A percentile compares a stretch with the other conserved stretches of the same genome.
These are phyloP conservation scores for Megaustenia siamemsis DNA, from an alignment of 2,888 invertebrate genomes.

Conservation along the genomic window DNA sequence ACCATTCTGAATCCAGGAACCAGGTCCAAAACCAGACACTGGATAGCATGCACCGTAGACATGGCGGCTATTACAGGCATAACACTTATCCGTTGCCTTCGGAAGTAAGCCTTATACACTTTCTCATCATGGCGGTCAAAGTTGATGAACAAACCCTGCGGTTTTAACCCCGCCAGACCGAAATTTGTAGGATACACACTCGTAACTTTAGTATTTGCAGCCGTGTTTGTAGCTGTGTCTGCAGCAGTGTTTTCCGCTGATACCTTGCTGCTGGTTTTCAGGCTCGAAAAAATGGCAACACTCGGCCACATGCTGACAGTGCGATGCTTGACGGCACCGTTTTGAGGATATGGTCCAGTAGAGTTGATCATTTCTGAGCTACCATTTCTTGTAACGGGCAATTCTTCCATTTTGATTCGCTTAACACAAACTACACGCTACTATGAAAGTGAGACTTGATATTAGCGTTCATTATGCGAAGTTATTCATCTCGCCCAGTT, in stretches of 20 bases:
- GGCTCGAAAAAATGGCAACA: neutral
- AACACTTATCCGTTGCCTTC: slow-evolving; percentile 53
- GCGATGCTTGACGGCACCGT: neutral
- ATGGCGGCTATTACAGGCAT: slow-evolving; percentile 53
- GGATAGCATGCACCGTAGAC: slow-evolving; percentile 37
- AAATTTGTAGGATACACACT: neutral
- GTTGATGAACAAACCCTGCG: slow-evolving; percentile 34
- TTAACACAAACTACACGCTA: too few relatives aligned
- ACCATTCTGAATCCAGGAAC: neutral
- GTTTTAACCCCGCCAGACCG: neutral
- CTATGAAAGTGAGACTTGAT: too few relatives aligned
- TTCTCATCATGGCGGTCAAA: slow-evolving; percentile 51
- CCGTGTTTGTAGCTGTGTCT: neutral
- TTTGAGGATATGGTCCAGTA: too few relatives aligned
- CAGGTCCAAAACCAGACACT: slow-evolving; percentile 36
- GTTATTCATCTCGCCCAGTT: too few relatives aligned
- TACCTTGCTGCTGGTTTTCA: neutral
- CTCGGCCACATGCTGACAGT: neutral
- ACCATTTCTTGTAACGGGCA: too few relatives aligned
- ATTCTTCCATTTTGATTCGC: too few relatives aligned
- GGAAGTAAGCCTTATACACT: slow-evolving; percentile 54
- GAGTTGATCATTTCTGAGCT: too few relatives aligned
- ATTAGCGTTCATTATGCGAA: too few relatives aligned
- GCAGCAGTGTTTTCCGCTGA: neutral
- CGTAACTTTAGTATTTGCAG: neutral